Base-by-base conservation (phyloP, 2,797 vertebrate genomes). In the Chanos chanos region DNA sequence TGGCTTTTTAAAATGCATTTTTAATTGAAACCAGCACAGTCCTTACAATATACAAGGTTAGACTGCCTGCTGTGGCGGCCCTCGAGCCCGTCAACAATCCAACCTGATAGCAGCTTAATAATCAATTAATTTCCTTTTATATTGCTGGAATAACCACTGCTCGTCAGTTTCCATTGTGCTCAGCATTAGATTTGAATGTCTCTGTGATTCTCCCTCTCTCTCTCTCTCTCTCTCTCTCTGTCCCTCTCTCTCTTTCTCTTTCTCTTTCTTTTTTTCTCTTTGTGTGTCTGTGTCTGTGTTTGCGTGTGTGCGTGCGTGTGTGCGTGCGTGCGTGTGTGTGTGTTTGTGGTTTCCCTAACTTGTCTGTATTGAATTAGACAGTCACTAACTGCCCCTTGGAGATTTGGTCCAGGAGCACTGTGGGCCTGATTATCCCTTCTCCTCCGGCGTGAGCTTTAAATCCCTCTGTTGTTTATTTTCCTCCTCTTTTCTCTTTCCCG, bases 381-480 rank as follows among this genome's bases (percentile, higher is more conserved):
- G 51, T 76, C 62, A 66, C 53, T 51, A 63, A 63, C 45, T 59
- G 45, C 27, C 64, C 59, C 68, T 48, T 53, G 50, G 65, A 50
- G 77, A 62, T 60, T 66, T 61, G 45, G 30, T 52, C 15, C 44
- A 37, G 18, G 21, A 49, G 16, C 27, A 45, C 55, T 67, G 62
- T 64, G 28, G 53, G 54, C 51, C 68, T 71, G 72, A 71, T 77
- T 76, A 70, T 60, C 47, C 70, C 39, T 39, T 65, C 21, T 24
- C 76, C 70, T 74, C 78, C 75, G 84, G 72, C 73, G 60, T 61
- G 73, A 60, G 77, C 78, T 76, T 83, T 91, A 93, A 94, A 93
- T 88, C 90, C 89, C 85, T 85, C 85, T 85, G 83, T 90, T 95
- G 91, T 93, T 94, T 93, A 92, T 94, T 89, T 93, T 89, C 84